phyloP scores from a whole-genome alignment of 2,888 invertebrate genomes.

The Lumbricus terrestris region DNA sequence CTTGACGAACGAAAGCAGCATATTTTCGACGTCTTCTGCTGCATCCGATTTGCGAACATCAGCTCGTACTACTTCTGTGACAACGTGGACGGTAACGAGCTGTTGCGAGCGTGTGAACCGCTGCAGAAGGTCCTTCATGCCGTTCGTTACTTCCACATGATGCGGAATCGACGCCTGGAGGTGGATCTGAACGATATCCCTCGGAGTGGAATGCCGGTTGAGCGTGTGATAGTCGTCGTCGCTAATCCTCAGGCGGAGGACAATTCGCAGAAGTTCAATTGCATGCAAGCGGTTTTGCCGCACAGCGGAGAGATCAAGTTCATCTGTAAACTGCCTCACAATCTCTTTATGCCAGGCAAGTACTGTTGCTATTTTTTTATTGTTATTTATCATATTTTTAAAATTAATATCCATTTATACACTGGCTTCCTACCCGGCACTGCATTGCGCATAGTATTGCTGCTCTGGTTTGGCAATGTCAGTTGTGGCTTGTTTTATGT shows the following conservation, averaged over 20 bases:
- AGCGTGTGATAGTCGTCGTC: conserved; percentile 53
- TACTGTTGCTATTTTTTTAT: background rate
- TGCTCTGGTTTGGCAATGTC: too few relatives aligned
- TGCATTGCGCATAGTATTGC: too few relatives aligned
- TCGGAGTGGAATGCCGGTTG: conserved; percentile 44
- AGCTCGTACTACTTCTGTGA: conserved; percentile 58
- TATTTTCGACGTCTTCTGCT: conserved; percentile 48
- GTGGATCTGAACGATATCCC: conserved; percentile 56
- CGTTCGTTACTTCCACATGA: conserved; percentile 54
- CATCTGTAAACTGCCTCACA: conserved; percentile 54
- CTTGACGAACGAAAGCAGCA: conserved; percentile 39
- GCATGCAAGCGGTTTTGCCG: conserved; percentile 54
- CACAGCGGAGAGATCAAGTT: conserved; percentile 50
- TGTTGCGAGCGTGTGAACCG: conserved; percentile 43
- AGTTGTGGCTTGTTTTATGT: too few relatives aligned
- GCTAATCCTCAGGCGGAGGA: conserved; percentile 56
- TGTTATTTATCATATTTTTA: too few relatives aligned
- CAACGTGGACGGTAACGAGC: conserved; percentile 46
- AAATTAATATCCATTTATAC: too few relatives aligned
- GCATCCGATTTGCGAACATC: conserved; percentile 55
- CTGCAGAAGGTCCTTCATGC: conserved; percentile 44
- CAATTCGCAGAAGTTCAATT: conserved; percentile 50
- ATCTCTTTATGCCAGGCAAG: conserved; percentile 56
- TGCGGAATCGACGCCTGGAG: conserved; percentile 49
- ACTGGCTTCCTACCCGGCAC: too few relatives aligned